phyloP scores from a whole-genome alignment of 92 coral and sea anemone genomes.

The Muricea muricata region DNA sequence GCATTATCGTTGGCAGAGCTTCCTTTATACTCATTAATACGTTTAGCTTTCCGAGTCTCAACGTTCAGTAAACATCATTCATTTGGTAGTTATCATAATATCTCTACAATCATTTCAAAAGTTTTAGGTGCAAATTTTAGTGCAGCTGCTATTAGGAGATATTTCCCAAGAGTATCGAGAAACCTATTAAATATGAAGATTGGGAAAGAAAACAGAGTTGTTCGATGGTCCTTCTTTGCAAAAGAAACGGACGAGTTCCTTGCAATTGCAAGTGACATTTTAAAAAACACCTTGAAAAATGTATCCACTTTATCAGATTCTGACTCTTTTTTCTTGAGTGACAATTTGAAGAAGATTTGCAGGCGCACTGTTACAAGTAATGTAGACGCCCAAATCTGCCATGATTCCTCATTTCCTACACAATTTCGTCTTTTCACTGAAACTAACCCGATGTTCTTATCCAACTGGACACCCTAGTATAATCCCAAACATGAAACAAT shows the following conservation, averaged over 20 bases:
- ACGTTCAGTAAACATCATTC: slow-evolving; percentile 35
- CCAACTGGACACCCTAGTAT: slow-evolving; percentile 32
- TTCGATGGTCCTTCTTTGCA: slow-evolving; percentile 36
- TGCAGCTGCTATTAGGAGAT: slow-evolving; percentile 2
- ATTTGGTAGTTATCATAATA: neutral
- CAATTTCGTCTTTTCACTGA: neutral
- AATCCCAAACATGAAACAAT: neutral
- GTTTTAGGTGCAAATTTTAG: slow-evolving; percentile 11
- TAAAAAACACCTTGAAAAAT: neutral
- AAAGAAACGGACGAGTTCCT: slow-evolving; percentile 2
- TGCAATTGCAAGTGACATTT: neutral
- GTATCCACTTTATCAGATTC: neutral
- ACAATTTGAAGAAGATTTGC: slow-evolving; percentile 2
- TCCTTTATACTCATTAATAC: slow-evolving; percentile 35
- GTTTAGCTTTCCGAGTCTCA: neutral
- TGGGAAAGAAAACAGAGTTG: slow-evolving; percentile 47
- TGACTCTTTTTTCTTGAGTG: neutral
- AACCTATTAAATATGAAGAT: slow-evolving; percentile 8
- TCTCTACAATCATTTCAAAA: neutral
- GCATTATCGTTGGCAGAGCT: slow-evolving; percentile 27
- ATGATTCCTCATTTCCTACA: neutral
- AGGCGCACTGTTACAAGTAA: neutral
- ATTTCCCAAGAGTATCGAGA: slow-evolving; percentile 15
- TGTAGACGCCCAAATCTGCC: neutral
- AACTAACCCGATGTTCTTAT: neutral